Percentiles rank a stretch among this genome's conserved stretches.
These are phyloP conservation scores for Sipha flava DNA, from an alignment of 1,140 invertebrate species.

Conservation along the genomic window DNA sequence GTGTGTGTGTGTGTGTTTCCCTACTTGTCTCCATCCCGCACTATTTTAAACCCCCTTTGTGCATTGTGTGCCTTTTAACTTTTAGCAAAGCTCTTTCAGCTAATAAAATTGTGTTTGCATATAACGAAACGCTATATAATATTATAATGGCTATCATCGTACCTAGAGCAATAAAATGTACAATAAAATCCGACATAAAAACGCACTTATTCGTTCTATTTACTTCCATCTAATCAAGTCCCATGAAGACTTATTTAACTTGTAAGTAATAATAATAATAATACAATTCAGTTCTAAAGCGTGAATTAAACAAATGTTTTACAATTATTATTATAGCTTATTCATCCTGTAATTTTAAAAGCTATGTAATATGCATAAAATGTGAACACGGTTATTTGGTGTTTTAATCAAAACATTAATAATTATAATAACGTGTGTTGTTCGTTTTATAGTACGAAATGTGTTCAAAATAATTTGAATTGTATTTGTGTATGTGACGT, in stretches of 20 bases:
- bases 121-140: background rate
- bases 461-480: too few relatives aligned
- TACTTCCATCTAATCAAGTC: background rate
- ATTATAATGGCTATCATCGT: background rate
- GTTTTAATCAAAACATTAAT: background rate
- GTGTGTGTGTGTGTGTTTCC: too few relatives aligned
- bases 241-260: background rate
- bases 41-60: too few relatives aligned
- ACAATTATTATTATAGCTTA: background rate
- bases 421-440: background rate
- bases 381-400: background rate
- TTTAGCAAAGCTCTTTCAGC: background rate
- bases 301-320: background rate
- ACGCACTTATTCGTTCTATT: background rate
- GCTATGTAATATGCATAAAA: background rate
- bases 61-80: background rate
- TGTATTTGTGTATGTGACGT: too few relatives aligned
- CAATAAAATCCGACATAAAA: background rate
- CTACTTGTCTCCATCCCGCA: too few relatives aligned
- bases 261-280: too few relatives aligned
- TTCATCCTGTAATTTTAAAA: background rate
- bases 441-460: background rate
- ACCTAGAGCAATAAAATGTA: background rate
- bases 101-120: background rate
- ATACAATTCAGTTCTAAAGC: background rate